Percentiles rank a stretch among this genome's conserved stretches.
phyloP scores from a whole-genome alignment of 1,140 invertebrate species.

The Heliconius hewitsoni region DNA sequence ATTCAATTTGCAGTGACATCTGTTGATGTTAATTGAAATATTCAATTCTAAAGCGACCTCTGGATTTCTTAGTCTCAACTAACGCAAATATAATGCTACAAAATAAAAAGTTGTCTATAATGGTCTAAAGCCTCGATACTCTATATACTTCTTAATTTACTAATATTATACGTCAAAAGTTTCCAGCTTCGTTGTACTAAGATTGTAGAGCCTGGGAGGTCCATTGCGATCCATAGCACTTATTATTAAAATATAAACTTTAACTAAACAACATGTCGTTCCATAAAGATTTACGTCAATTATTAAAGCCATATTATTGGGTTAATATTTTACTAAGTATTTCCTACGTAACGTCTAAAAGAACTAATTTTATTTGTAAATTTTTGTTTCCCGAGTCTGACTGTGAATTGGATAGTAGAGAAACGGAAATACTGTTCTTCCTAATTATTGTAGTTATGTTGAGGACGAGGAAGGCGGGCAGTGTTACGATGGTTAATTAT shows the following conservation, averaged over 20 bases:
- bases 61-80: too few relatives aligned
- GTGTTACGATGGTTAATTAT: slow-evolving; percentile 94
- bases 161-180: too few relatives aligned
- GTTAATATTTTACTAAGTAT: slow-evolving; percentile 92
- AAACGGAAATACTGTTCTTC: slow-evolving; percentile 98
- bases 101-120: too few relatives aligned
- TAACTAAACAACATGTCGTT: slow-evolving; percentile 82
- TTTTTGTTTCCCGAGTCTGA: slow-evolving; percentile 86
- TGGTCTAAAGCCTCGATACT: too few relatives aligned
- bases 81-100: too few relatives aligned
- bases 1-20: too few relatives aligned
- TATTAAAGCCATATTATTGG: slow-evolving; percentile 93
- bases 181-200: too few relatives aligned
- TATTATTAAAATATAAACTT: slow-evolving; percentile 11
- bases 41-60: too few relatives aligned
- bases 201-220: too few relatives aligned
- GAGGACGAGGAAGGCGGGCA: slow-evolving; percentile 94
- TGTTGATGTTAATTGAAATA: too few relatives aligned
- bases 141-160: too few relatives aligned
- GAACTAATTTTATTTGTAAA: slow-evolving; percentile 85
- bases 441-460: slow-evolving; percentile 95
- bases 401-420: slow-evolving; percentile 93
- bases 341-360: slow-evolving; percentile 90
- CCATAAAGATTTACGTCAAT: slow-evolving; percentile 86
- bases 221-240: not conserved